phyloP scores from a whole-genome alignment of 2,888 invertebrate species.

The Lasioglossum villosulum region DNA sequence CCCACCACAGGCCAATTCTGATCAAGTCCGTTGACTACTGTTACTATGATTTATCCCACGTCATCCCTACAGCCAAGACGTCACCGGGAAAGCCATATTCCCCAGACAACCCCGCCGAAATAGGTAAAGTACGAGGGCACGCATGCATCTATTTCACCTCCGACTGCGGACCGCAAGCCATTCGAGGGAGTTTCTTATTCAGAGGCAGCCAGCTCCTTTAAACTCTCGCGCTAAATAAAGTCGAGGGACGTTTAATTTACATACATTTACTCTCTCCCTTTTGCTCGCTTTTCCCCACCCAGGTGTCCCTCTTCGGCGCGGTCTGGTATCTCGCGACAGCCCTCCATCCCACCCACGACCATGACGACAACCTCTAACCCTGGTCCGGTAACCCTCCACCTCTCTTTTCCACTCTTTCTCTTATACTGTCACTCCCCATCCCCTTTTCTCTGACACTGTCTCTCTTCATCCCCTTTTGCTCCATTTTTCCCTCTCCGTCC shows the following conservation, averaged over 20 bases:
- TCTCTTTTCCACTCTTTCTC: not conserved
- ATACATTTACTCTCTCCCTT: conserved; percentile 69
- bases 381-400: conserved; percentile 56
- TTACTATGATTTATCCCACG: not conserved
- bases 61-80: not conserved
- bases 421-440: not conserved
- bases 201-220: conserved; percentile 64
- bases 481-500: not conserved
- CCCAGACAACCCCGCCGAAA: not conserved
- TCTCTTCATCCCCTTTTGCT: not conserved
- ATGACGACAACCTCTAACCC: conserved; percentile 61
- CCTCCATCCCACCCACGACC: conserved; percentile 44
- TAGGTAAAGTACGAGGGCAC: conserved; percentile 10
- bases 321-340: conserved; percentile 57
- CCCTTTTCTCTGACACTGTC: no score
- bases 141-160: conserved; percentile 23
- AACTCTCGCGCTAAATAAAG: conserved; percentile 76
- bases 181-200: conserved; percentile 64
- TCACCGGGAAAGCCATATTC: not conserved
- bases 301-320: conserved; percentile 46
- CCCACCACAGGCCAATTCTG: no score
- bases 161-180: conserved; percentile 18
- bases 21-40: no score
- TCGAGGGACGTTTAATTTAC: conserved; percentile 77
- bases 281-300: conserved; percentile 9